These are phyloP conservation scores for Picus viridis DNA, from an alignment of 2,797 vertebrate genomes.

Conservation along the genomic window DNA sequence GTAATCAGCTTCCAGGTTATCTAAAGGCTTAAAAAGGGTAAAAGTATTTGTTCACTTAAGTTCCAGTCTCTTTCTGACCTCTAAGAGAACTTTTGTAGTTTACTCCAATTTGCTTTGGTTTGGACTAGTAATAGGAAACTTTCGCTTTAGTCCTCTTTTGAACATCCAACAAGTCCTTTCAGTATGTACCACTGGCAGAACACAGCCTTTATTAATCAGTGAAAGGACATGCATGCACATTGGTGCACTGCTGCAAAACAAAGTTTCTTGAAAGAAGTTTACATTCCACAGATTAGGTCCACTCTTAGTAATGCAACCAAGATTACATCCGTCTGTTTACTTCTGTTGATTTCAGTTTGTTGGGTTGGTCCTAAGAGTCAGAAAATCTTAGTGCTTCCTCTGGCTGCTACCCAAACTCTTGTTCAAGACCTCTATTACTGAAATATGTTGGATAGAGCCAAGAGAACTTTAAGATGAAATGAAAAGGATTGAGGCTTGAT, in stretches of 20 bases:
- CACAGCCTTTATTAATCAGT: not conserved
- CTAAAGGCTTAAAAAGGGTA: not conserved
- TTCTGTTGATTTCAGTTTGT: not conserved
- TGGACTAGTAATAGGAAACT: not conserved
- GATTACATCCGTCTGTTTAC: not conserved
- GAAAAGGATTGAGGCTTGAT: not conserved
- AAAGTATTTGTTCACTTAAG: not conserved
- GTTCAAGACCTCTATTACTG: not conserved
- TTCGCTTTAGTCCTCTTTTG: not conserved
- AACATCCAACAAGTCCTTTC: not conserved
- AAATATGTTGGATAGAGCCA: not conserved
- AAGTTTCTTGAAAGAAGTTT: not conserved
- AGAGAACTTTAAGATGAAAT: not conserved
- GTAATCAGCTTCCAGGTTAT: not conserved
- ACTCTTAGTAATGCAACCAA: not conserved
- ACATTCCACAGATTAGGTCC: not conserved
- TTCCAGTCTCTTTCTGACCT: not conserved
- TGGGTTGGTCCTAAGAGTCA: not conserved
- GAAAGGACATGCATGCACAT: not conserved
- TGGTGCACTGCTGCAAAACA: not conserved
- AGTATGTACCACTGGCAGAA: not conserved
- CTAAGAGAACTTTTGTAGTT: not conserved
- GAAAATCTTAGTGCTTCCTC: not conserved
- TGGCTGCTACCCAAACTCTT: not conserved
- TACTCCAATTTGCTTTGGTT: not conserved